Conservation (phyloP, 2,888 invertebrate genomes). For the Cephus spinipes region DNA sequence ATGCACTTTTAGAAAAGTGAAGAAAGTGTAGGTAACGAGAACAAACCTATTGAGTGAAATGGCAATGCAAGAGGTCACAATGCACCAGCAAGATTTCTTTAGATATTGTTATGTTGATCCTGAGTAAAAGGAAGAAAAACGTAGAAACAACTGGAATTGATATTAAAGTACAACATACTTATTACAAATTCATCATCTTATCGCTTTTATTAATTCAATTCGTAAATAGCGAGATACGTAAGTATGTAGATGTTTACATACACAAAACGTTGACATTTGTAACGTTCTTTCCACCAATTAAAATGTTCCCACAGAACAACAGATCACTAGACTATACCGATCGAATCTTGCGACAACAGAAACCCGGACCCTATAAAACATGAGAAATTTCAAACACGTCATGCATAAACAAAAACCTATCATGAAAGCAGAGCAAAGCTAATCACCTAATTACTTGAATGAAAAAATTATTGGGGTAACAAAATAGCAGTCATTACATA, state of each 20-base stretch:
- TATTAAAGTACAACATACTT: not conserved
- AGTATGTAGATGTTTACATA: conserved; percentile 42
- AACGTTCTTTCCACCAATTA: conserved; percentile 17
- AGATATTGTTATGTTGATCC: no score
- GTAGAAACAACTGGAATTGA: not conserved
- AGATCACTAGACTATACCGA: not conserved
- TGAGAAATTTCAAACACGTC: not conserved
- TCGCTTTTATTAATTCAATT: conserved; percentile 42
- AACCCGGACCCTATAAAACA: not conserved
- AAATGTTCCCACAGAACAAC: conserved; percentile 31
- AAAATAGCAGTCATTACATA: not conserved
- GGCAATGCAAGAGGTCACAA: no score
- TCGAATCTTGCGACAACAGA: not conserved
- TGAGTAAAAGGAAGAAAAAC: not conserved
- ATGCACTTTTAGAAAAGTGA: no score
- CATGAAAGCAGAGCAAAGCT: not conserved
- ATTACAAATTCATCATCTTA: conserved; percentile 24
- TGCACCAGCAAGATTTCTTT: no score
- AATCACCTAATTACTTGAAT: not conserved
- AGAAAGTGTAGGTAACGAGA: no score
- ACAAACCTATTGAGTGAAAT: no score
- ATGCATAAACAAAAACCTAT: not conserved
- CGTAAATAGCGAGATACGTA: conserved; percentile 42
- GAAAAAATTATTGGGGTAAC: not conserved
- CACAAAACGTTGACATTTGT: conserved; percentile 47